Percentiles rank a stretch among this genome's conserved stretches.
Evolutionary conservation across 1,140 invertebrate species (phyloP).

Genomic region (Caenorhabditis brenneri): DNA sequence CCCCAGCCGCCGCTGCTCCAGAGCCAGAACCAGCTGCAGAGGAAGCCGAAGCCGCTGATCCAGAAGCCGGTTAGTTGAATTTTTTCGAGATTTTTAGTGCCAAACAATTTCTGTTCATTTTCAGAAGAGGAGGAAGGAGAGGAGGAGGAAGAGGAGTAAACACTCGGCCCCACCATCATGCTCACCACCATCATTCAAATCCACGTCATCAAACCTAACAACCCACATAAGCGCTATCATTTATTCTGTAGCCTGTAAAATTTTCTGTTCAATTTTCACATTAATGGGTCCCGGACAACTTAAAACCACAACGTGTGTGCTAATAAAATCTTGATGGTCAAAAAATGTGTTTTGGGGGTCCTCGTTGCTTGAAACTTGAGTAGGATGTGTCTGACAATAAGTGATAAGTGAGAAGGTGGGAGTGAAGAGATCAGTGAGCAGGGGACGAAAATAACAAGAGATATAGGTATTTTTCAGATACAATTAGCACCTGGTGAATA

Average conservation of each 20-base stretch:
- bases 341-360: not conserved
- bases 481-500: too few relatives aligned
- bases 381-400: not conserved
- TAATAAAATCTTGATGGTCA: conserved; percentile 38
- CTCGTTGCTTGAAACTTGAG: not conserved
- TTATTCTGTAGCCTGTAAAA: conserved; percentile 25
- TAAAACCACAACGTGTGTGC: not conserved
- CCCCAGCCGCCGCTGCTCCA: conserved; percentile 25
- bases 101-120: not conserved
- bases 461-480: too few relatives aligned
- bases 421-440: not conserved
- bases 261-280: not conserved
- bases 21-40: conserved; percentile 13
- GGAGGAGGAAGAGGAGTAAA: conserved; percentile 29
- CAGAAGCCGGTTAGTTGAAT: conserved; percentile 11
- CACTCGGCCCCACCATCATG: not conserved
- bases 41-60: conserved; percentile 9
- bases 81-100: too few relatives aligned
- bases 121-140: conserved; percentile 26
- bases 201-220: conserved; percentile 16
- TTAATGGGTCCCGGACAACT: conserved; percentile 18
- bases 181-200: not conserved
- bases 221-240: not conserved
- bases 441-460: not conserved
- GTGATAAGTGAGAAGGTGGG: not conserved